Evolutionary conservation across 2,888 invertebrate species (phyloP).

Genomic region (Hedya salicella): DNA sequence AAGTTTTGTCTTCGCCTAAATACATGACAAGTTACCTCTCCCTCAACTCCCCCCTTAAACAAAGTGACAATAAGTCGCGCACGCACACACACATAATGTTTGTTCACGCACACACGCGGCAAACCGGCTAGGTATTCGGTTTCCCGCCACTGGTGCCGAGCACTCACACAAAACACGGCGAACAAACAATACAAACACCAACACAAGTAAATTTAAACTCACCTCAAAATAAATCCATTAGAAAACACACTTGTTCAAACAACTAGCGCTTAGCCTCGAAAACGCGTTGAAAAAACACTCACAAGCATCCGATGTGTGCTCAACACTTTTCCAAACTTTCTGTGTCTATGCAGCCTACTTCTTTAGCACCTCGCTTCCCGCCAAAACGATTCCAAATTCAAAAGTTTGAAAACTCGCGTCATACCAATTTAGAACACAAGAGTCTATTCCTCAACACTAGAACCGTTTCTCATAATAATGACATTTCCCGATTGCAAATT

Average conservation of each 20-base stretch:
- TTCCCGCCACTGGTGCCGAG: slow-evolving; percentile 80
- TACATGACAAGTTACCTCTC: slow-evolving; percentile 83
- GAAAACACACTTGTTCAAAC: slow-evolving; percentile 86
- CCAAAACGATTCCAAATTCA: slow-evolving; percentile 65
- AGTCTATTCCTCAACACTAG: slow-evolving; percentile 57
- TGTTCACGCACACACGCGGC: slow-evolving; percentile 74
- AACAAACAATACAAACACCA: slow-evolving; percentile 84
- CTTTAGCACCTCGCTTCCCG: slow-evolving; percentile 71
- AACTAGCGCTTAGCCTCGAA: slow-evolving; percentile 85
- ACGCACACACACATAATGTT: slow-evolving; percentile 73
- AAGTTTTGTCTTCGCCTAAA: slow-evolving; percentile 81
- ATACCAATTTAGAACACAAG: slow-evolving; percentile 51
- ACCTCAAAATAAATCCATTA: slow-evolving; percentile 86
- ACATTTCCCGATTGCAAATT: slow-evolving; percentile 22
- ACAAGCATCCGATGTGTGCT: slow-evolving; percentile 76
- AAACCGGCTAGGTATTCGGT: slow-evolving; percentile 82
- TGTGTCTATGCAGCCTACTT: slow-evolving; percentile 74
- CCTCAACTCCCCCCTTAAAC: slow-evolving; percentile 79
- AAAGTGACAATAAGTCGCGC: slow-evolving; percentile 82
- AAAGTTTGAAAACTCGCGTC: slow-evolving; percentile 54
- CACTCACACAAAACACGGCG: slow-evolving; percentile 82
- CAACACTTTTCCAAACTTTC: slow-evolving; percentile 83
- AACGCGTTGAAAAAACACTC: slow-evolving; percentile 84
- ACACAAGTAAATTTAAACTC: slow-evolving; percentile 85
- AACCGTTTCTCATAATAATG: slow-evolving; percentile 53